These are phyloP conservation scores for Pangasius mekongensis DNA, from an alignment of 2,797 vertebrate species.

Conservation along the genomic window DNA sequence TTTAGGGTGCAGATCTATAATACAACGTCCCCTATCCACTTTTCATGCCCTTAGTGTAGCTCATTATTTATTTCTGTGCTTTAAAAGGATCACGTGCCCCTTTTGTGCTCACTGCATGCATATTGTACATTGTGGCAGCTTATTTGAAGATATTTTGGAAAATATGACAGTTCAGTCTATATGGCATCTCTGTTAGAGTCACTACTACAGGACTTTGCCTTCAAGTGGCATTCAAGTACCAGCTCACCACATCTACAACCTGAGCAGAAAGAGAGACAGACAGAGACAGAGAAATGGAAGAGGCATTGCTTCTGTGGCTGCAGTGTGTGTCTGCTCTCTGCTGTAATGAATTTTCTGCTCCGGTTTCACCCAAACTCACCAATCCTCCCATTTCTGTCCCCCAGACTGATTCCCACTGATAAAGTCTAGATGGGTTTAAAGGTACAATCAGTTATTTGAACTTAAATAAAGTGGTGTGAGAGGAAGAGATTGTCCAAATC, in stretches of 20 bases:
- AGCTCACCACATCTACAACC: neutral
- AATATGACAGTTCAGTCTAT: neutral
- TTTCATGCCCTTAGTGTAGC: neutral
- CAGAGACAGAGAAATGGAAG: neutral
- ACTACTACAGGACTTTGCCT: neutral
- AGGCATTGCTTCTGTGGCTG: neutral
- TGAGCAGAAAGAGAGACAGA: neutral
- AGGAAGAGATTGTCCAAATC: neutral
- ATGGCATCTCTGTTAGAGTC: neutral
- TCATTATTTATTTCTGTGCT: neutral
- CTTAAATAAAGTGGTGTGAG: neutral
- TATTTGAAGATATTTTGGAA: neutral
- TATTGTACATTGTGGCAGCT: neutral
- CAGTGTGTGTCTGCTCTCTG: neutral
- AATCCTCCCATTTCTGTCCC: neutral
- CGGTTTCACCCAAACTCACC: slow-evolving; percentile 23
- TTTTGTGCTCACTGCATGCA: neutral
- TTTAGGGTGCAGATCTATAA: neutral
- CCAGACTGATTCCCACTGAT: slow-evolving; percentile 7
- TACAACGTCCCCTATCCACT: neutral
- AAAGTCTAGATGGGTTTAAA: slow-evolving; percentile 18
- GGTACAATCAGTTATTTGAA: slow-evolving; percentile 15
- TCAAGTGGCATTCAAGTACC: neutral
- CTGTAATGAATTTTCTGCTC: slow-evolving; percentile 22
- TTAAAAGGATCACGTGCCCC: neutral